These are phyloP conservation scores for Saimiri boliviensis DNA, from an alignment of 2,113 vertebrate species.

Conservation along the genomic window DNA sequence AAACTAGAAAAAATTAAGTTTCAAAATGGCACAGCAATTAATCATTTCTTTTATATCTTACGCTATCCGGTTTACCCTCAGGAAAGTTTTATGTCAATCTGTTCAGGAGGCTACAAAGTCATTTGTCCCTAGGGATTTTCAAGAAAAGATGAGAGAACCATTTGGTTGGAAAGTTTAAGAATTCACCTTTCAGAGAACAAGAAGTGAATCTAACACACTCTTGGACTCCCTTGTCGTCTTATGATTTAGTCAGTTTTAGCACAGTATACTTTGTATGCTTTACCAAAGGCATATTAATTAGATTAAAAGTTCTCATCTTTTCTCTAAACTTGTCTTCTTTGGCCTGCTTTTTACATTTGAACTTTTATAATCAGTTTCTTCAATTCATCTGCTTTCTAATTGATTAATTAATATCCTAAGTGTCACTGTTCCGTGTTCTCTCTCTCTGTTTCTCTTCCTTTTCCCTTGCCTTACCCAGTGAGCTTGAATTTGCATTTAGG, in stretches of 20 bases:
- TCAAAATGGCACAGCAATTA: conserved; percentile 16
- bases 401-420: neutral
- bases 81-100: conserved; percentile 51
- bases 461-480: neutral
- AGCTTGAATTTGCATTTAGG: neutral
- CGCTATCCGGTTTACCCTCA: conserved; percentile 9
- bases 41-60: conserved; percentile 10
- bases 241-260: neutral
- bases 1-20: conserved; percentile 45
- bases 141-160: neutral
- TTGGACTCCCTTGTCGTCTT: neutral
- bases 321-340: neutral
- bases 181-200: conserved; percentile 23
- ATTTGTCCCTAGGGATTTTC: conserved; percentile 39
- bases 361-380: neutral
- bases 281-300: conserved; percentile 6
- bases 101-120: neutral
- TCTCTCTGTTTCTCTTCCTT: too few species aligned
- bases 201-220: neutral
- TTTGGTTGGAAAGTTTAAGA: neutral
- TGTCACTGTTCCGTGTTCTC: neutral
- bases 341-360: neutral
- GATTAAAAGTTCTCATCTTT: neutral
- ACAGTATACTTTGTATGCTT: neutral
- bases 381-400: neutral